Percentiles rank a stretch among this genome's conserved stretches.
Evolutionary conservation across 2,888 invertebrate genomes (phyloP).

Genomic region (Andrena bicolor): DNA sequence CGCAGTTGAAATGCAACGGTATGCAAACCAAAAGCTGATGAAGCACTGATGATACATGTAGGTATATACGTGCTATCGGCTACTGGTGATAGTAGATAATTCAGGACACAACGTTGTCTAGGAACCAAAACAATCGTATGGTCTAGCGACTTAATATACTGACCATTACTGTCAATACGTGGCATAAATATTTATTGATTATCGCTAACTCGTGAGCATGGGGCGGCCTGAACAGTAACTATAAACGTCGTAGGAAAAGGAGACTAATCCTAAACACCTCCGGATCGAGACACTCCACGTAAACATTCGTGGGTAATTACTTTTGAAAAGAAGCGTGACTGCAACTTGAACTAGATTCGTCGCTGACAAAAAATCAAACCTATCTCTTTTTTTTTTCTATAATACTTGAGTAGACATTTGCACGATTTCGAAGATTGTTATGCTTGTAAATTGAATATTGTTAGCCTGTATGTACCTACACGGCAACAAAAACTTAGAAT

Average conservation of each 20-base stretch:
- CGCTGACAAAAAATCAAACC: slow-evolving; percentile 1
- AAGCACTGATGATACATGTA: slow-evolving; percentile 36
- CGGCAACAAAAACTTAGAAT: slow-evolving; percentile 20
- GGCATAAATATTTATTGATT: slow-evolving; percentile 55
- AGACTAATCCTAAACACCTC: slow-evolving; percentile 19
- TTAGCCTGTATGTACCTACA: slow-evolving; percentile 15
- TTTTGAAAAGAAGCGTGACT: slow-evolving; percentile 15
- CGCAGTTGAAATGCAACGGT: slow-evolving; percentile 29
- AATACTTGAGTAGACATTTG: background rate
- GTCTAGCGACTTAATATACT: slow-evolving; percentile 42
- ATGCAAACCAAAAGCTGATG: slow-evolving; percentile 27
- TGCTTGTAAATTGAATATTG: background rate
- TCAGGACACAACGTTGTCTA: slow-evolving; percentile 38
- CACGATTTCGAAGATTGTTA: background rate
- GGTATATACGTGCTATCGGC: slow-evolving; percentile 40
- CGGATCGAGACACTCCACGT: slow-evolving; percentile 5
- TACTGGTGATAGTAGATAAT: slow-evolving; percentile 50
- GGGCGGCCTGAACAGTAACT: slow-evolving; percentile 45
- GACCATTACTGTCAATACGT: slow-evolving; percentile 47
- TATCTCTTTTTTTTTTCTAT: background rate
- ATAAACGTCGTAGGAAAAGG: slow-evolving; percentile 37
- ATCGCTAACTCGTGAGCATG: slow-evolving; percentile 53
- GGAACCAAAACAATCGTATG: slow-evolving; percentile 38
- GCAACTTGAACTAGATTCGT: slow-evolving; percentile 18
- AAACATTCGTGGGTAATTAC: slow-evolving; percentile 13